These are phyloP conservation scores for Lepidothrix coronata DNA, from an alignment of 2,113 vertebrate genomes.

Conservation along the genomic window DNA sequence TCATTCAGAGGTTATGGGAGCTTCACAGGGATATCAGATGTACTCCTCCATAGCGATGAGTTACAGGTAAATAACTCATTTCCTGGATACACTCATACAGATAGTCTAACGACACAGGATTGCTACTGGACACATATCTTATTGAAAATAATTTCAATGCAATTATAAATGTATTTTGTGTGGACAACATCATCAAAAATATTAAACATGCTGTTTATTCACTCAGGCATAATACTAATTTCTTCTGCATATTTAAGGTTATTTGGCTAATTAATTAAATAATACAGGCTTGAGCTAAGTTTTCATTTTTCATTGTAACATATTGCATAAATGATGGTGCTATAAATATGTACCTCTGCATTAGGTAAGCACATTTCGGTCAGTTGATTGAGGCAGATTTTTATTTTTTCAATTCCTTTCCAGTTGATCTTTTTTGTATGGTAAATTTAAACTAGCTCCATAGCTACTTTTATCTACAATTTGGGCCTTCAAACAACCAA, in stretches of 20 bases:
- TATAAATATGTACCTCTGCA: constrained; percentile 55
- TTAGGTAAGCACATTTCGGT: constrained; percentile 59
- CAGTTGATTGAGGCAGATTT: constrained; percentile 64
- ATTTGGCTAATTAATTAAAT: constrained; percentile 48
- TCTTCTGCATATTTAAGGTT: constrained; percentile 43
- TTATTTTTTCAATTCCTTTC: constrained; percentile 44
- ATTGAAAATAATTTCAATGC: constrained; percentile 64
- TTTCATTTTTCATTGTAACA: constrained; percentile 57
- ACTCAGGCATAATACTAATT: constrained; percentile 12
- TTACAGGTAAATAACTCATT: constrained; percentile 74
- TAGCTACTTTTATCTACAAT: constrained; percentile 38
- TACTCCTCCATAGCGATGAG: constrained; percentile 42
- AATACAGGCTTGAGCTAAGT: constrained; percentile 37
- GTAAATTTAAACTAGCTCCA: constrained; percentile 51
- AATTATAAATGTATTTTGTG: constrained; percentile 62
- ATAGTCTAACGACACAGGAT: constrained; percentile 70
- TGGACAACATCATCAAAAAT: constrained; percentile 47
- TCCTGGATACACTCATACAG: constrained; percentile 55
- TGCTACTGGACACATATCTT: constrained; percentile 67
- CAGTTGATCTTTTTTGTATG: constrained; percentile 51
- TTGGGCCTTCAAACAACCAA: constrained; percentile 45
- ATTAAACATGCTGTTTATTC: constrained; percentile 26
- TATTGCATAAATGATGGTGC: constrained; percentile 58
- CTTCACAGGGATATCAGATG: constrained; percentile 52
- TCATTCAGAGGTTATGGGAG: constrained; percentile 63